phyloP scores from a whole-genome alignment of 2,113 vertebrate species.

The Brachyistius frenatus region DNA sequence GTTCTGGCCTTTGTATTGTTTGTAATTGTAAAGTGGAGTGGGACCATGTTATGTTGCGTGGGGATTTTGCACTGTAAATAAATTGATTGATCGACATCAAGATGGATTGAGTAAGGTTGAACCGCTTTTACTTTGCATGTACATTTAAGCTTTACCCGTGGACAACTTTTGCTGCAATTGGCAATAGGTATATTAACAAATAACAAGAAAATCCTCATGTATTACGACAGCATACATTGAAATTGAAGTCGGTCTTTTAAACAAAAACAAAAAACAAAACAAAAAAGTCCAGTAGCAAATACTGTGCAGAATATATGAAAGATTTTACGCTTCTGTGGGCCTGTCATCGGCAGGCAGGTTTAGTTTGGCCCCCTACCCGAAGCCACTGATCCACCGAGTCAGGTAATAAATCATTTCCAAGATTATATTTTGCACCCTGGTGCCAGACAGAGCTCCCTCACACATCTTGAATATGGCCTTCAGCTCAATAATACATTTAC shows the following conservation, averaged over 20 bases:
- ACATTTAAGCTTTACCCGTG: too few relatives aligned
- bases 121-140: too few relatives aligned
- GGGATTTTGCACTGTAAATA: too few relatives aligned
- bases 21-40: too few relatives aligned
- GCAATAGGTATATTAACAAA: too few relatives aligned
- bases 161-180: too few relatives aligned
- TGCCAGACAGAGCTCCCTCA: slow-evolving; percentile 64
- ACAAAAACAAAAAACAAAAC: too few relatives aligned
- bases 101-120: too few relatives aligned
- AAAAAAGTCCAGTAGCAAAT: neutral
- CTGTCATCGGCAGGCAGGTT: slow-evolving; percentile 11
- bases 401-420: slow-evolving; percentile 70
- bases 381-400: slow-evolving; percentile 22
- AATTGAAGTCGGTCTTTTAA: neutral
- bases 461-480: slow-evolving; percentile 33
- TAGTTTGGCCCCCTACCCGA: slow-evolving; percentile 13
- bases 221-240: neutral
- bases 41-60: too few relatives aligned
- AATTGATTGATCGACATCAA: too few relatives aligned
- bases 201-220: neutral
- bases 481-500: slow-evolving; percentile 31
- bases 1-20: too few relatives aligned
- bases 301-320: slow-evolving; percentile 28
- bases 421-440: slow-evolving; percentile 67
- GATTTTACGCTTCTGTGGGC: neutral